Conservation (phyloP, 2,888 invertebrate genomes). For the Tenthredo livida region DNA sequence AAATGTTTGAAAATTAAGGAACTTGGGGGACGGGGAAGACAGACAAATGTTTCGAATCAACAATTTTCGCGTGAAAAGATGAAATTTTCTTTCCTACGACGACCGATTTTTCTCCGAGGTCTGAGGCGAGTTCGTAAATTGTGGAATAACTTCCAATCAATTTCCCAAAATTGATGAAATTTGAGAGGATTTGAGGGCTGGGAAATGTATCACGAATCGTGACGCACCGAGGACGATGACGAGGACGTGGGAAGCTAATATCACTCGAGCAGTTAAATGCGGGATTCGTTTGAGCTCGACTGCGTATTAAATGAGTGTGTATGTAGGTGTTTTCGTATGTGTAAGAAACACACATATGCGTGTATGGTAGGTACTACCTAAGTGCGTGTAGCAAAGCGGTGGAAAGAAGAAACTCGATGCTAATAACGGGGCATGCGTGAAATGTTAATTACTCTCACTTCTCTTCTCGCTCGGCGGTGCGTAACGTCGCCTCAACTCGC, state of each 20-base stretch:
- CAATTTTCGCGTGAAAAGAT: too few species aligned
- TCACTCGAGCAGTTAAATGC: conserved; percentile 31
- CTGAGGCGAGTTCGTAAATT: too few species aligned
- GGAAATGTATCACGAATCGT: not conserved
- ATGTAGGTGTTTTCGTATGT: not conserved
- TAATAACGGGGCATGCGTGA: conserved; percentile 47
- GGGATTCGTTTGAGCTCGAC: conserved; percentile 23
- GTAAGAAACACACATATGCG: not conserved
- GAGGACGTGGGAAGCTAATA: conserved; percentile 23
- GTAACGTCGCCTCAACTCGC: conserved; percentile 32
- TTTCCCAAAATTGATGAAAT: not conserved
- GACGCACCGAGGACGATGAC: not conserved
- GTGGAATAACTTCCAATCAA: too few species aligned
- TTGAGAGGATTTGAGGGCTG: not conserved
- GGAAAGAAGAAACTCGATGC: conserved; percentile 44
- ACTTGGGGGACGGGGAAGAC: too few species aligned
- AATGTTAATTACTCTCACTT: conserved; percentile 45
- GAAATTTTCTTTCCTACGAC: too few species aligned
- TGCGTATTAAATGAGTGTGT: not conserved
- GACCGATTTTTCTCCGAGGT: too few species aligned
- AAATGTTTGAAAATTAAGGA: too few species aligned
- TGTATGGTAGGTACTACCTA: not conserved
- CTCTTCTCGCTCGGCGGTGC: conserved; percentile 42
- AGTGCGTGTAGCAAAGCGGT: conserved; percentile 10
- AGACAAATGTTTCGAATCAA: too few species aligned